A percentile compares a stretch with the other conserved stretches of the same genome.
These are phyloP conservation scores for Bovichtus diacanthus DNA, from an alignment of 2,797 vertebrate species.

Conservation along the genomic window DNA sequence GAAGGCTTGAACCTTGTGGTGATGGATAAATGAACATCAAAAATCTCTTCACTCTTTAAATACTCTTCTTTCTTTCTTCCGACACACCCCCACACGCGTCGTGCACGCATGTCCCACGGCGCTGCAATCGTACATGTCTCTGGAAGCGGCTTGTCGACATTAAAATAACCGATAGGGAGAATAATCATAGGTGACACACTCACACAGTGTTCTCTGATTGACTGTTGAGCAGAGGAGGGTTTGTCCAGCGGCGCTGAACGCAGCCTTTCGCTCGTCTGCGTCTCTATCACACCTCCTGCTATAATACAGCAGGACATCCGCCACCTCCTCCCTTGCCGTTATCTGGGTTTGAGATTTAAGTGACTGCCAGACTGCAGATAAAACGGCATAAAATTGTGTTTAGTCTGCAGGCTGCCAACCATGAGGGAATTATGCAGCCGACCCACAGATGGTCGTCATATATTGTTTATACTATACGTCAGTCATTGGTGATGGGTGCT, in stretches of 20 bases:
- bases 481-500: background rate
- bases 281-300: conserved; percentile 43
- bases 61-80: background rate
- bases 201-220: conserved; percentile 24
- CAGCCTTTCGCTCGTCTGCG: conserved; percentile 9
- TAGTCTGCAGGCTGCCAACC: conserved; percentile 35
- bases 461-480: conserved; percentile 1
- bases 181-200: conserved; percentile 35
- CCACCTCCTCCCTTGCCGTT: conserved; percentile 14
- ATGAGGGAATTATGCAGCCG: conserved; percentile 3
- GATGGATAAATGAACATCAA: conserved; percentile 50
- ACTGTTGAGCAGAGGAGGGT: conserved; percentile 24
- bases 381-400: conserved; percentile 38
- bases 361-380: conserved; percentile 40
- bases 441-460: conserved; percentile 32
- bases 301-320: conserved; percentile 18
- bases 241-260: conserved; percentile 15
- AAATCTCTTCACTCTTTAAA: background rate
- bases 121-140: conserved; percentile 5
- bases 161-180: conserved; percentile 14
- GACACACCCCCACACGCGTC: background rate
- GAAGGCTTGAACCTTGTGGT: conserved; percentile 33
- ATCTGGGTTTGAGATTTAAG: conserved; percentile 39
- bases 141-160: conserved; percentile 11
- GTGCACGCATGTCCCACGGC: background rate